Evolutionary conservation across 2,113 vertebrate species (phyloP), one percentile per base, ranked within the genome.

Genomic region (Sprattus sprattus): DNA sequence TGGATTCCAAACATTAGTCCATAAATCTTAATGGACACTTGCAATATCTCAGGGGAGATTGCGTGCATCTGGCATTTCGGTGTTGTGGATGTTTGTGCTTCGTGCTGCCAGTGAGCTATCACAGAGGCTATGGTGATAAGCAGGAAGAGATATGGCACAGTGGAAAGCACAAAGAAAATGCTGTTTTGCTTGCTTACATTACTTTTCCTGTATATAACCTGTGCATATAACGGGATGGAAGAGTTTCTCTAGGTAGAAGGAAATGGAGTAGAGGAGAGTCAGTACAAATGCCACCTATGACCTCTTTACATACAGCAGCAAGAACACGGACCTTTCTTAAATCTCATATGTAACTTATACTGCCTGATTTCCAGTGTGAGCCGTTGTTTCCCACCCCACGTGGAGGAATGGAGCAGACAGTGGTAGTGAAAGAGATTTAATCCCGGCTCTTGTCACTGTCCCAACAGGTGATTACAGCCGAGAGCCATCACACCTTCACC

Each of bases 11-110:
- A 75, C 28, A 39, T 75, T 75, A 20, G 18, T 45, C 52, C n/a
- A 32, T 88, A 67, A 71, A 85, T 87, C 81, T 11, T 6, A 81
- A 45, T 39, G 49, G 64, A 85, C 71, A 85, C 50, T 47, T 83
- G 13, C 4, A 81, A 25, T 39, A 46, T 49, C 45, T 85, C 20
- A 20, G 54, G 82, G 47, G 11, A 49, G 67, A 81, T 78, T 45
- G 64, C 28, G 83, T 39, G 32, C 67, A 75, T 75, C 67, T 75
- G 67, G 25, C 67, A 75, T 78, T 67, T 84, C n/a, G 28, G 64
- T 50, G 45, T 78, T 25, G 78, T 25, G 64, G 45, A 49, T 81
- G 57, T 52, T 16, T 45, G 20, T 25, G 83, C 49, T 22, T n/a
- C 28, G 85, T 22, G 44, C 47, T 44, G 81, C 18, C 18, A 1